phyloP scores from a whole-genome alignment of 2,888 invertebrate genomes.

The Abscondita cerata region DNA sequence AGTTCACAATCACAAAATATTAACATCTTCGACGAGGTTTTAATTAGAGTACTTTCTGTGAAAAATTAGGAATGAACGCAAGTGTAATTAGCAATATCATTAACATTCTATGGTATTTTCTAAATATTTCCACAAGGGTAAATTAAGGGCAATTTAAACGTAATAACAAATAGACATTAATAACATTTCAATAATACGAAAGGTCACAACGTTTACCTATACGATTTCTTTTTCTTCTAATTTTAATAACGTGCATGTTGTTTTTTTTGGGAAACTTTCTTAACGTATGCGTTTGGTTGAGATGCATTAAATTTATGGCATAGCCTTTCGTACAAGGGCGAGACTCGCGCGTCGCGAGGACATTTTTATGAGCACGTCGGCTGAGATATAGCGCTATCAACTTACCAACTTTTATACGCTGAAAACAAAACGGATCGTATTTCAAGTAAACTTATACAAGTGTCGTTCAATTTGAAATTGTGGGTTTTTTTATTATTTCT shows the following conservation, averaged over 20 bases:
- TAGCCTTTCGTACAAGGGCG: conserved; percentile 48
- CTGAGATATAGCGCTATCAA: conserved; percentile 60
- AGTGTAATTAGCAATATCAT: no score
- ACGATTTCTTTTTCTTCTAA: not conserved
- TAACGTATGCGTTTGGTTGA: conserved; percentile 27
- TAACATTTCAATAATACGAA: not conserved
- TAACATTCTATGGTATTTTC: no score
- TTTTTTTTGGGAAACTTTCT: conserved; percentile 13
- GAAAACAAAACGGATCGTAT: conserved; percentile 60
- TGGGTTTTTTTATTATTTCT: conserved; percentile 36
- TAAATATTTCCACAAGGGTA: no score
- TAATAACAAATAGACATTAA: not conserved
- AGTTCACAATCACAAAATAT: no score
- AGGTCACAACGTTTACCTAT: not conserved
- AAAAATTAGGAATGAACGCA: no score
- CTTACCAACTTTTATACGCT: conserved; percentile 59
- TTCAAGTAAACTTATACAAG: conserved; percentile 56
- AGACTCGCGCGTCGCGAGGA: conserved; percentile 52
- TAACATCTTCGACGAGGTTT: no score
- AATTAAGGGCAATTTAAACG: no score
- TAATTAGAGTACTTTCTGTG: no score
- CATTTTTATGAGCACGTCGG: conserved; percentile 60
- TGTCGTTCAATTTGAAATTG: conserved; percentile 55
- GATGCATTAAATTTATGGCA: conserved; percentile 48
- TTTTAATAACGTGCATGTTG: not conserved